Percentiles rank a stretch among this genome's conserved stretches.
Evolutionary conservation across 2,113 vertebrate species (phyloP).

Genomic region (Brienomyrus brachyistius): DNA sequence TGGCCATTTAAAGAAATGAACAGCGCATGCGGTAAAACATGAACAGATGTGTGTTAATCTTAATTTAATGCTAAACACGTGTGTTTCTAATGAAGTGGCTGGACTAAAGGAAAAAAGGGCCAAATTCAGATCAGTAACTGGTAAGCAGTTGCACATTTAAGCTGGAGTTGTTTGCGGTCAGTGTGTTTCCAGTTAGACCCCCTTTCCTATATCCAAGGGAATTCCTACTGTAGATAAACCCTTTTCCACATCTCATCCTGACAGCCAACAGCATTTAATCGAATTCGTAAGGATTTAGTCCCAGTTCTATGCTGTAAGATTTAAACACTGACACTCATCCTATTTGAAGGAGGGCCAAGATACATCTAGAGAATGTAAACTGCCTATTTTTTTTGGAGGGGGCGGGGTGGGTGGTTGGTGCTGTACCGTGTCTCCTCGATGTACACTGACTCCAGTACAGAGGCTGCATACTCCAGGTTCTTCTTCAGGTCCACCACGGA

Average conservation of each 20-base stretch:
- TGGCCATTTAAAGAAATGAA: neutral
- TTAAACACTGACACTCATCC: neutral
- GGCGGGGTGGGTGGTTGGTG: neutral
- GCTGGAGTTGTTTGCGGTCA: neutral
- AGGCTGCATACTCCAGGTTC: conserved; percentile 86
- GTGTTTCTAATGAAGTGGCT: neutral
- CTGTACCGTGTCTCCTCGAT: conserved; percentile 80
- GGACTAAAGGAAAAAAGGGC: neutral
- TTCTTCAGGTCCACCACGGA: conserved; percentile 85
- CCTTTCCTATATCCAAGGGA: neutral
- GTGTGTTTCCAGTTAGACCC: neutral
- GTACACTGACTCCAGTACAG: conserved; percentile 83
- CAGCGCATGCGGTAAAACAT: neutral
- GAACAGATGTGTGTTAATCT: neutral
- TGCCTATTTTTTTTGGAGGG: neutral
- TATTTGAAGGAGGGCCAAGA: neutral
- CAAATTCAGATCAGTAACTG: neutral
- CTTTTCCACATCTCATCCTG: neutral
- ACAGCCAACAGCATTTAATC: neutral
- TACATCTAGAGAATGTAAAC: neutral
- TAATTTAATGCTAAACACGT: neutral
- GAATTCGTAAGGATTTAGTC: neutral
- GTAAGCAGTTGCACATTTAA: neutral
- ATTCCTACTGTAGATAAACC: neutral
- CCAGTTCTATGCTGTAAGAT: neutral